Percentiles rank a stretch among this genome's conserved stretches.
Evolutionary conservation across 1,140 invertebrate species (phyloP).

Genomic region (Geopemphigus sp.): DNA sequence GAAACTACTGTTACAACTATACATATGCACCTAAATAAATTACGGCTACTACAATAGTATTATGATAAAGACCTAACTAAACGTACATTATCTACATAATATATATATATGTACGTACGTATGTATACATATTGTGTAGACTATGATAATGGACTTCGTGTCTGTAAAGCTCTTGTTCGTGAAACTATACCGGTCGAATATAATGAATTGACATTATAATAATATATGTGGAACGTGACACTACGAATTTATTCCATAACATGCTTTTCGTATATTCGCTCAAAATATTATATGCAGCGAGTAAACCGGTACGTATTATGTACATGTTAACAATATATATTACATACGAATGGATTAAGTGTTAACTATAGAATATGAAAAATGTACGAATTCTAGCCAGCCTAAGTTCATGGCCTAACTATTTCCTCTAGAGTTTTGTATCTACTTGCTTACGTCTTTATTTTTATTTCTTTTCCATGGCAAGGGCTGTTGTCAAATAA

Average conservation of each 20-base stretch:
- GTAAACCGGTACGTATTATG: constrained; percentile 1
- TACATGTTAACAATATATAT: background rate
- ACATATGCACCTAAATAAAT: constrained; percentile 3
- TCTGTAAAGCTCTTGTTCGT: background rate
- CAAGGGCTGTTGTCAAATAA: constrained; percentile 43
- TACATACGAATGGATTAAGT: background rate
- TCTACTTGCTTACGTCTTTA: constrained; percentile 47
- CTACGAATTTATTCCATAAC: constrained; percentile 4
- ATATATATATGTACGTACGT: background rate
- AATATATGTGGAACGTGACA: constrained; percentile 3
- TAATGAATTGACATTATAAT: background rate
- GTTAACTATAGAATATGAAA: background rate
- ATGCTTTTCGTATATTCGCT: constrained; percentile 39
- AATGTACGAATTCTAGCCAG: constrained; percentile 30
- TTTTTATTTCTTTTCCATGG: constrained; percentile 49
- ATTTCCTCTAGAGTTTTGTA: constrained; percentile 24
- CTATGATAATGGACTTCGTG: background rate
- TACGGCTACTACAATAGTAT: constrained; percentile 12
- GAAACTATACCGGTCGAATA: background rate
- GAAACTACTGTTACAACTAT: constrained; percentile 23
- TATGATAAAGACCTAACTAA: constrained; percentile 22
- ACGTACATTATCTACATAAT: constrained; percentile 10
- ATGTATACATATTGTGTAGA: background rate
- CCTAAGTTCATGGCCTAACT: constrained; percentile 25
- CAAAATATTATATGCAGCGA: constrained; percentile 14